Conservation (phyloP, 2,797 vertebrate species). For the Falco rusticolus region DNA sequence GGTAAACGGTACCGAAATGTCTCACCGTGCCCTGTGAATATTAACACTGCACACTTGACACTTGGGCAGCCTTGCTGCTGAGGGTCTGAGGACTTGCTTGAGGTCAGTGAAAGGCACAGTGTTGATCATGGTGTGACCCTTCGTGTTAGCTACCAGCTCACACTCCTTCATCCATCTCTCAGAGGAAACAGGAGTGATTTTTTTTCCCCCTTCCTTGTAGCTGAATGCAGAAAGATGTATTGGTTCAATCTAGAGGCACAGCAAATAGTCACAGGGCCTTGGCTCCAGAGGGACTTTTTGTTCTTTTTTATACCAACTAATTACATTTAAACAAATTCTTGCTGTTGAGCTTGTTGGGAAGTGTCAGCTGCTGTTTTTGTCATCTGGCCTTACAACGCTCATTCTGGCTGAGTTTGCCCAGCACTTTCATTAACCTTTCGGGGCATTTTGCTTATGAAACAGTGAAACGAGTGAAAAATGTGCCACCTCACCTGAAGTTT, state of each 20-base stretch:
- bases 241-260: neutral
- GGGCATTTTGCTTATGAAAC: neutral
- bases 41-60: neutral
- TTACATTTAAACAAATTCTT: constrained; percentile 52
- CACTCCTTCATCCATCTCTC: neutral
- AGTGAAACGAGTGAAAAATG: neutral
- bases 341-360: constrained; percentile 21
- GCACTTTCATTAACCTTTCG: neutral
- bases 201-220: neutral
- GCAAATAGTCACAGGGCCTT: neutral
- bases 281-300: constrained; percentile 5
- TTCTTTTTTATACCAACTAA: neutral
- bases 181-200: neutral
- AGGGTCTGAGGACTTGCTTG: neutral
- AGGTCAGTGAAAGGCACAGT: neutral
- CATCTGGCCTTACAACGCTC: neutral
- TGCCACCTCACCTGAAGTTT: neutral
- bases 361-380: neutral
- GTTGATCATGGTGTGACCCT: neutral
- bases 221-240: neutral
- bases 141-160: neutral
- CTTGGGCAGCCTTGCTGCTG: neutral
- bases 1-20: rapidly evolving
- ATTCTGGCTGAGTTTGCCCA: neutral
- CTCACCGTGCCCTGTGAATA: neutral